Evolutionary conservation across 1,140 invertebrate genomes (phyloP).

Genomic region (Bombus balteatus): DNA sequence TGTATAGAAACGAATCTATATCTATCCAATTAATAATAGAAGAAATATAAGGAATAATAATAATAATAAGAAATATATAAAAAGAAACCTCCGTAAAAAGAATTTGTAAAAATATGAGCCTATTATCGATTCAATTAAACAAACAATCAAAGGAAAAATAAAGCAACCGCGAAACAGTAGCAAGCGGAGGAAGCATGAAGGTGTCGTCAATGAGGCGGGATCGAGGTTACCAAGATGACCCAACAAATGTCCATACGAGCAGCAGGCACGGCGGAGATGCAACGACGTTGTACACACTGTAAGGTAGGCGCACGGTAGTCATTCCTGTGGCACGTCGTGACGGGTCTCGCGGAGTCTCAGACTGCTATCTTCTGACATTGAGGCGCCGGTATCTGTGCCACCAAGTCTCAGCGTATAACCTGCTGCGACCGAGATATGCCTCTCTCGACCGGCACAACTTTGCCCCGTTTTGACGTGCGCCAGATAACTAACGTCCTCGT

Average conservation of each 20-base stretch:
- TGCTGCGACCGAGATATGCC: constrained; percentile 75
- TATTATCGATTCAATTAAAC: no score
- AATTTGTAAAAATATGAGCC: no score
- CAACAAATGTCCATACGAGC: constrained; percentile 34
- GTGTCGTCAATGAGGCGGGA: constrained; percentile 8
- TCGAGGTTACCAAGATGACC: constrained; percentile 51
- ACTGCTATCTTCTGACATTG: constrained; percentile 78
- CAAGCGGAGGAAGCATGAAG: background rate
- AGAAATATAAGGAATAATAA: no score
- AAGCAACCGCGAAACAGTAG: background rate
- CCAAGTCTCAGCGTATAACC: constrained; percentile 73
- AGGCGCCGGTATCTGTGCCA: constrained; percentile 77
- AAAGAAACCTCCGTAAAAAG: no score
- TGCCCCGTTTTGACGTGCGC: constrained; percentile 78
- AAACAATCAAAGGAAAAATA: background rate
- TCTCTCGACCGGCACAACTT: constrained; percentile 74
- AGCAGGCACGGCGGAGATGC: constrained; percentile 3
- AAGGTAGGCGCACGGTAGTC: constrained; percentile 42
- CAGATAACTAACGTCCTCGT: constrained; percentile 73
- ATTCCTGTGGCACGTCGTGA: constrained; percentile 53
- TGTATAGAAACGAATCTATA: no score
- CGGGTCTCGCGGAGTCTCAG: constrained; percentile 55
- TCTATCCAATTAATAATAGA: no score
- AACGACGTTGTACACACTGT: constrained; percentile 18
- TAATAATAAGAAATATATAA: no score